Conservation (phyloP, 2,888 invertebrate genomes). For the Chrysomela aeneicollis region DNA sequence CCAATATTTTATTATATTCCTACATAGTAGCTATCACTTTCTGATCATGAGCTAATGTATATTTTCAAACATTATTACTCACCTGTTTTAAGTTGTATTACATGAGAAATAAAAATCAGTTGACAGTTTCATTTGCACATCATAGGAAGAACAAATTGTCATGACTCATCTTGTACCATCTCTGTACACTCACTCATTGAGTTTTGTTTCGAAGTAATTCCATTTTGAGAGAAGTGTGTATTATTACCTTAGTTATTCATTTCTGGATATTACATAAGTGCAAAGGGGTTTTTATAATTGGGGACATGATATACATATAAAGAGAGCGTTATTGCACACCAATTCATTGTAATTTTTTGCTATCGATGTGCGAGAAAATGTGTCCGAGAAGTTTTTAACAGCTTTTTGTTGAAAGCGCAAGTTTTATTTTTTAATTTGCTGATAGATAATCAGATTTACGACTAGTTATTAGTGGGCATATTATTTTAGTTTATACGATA, state of each 20-base stretch:
- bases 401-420: background rate
- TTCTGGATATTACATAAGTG: background rate
- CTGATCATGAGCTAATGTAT: background rate
- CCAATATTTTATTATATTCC: too few relatives aligned
- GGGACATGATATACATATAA: background rate
- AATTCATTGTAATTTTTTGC: slow-evolving; percentile 22
- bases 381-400: slow-evolving; percentile 24
- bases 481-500: slow-evolving; percentile 18
- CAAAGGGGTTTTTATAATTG: background rate
- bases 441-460: slow-evolving; percentile 6
- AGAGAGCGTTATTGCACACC: slow-evolving; percentile 15
- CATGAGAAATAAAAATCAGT: background rate
- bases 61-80: background rate
- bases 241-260: background rate
- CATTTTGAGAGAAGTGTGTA: background rate
- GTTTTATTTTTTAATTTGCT: slow-evolving; percentile 3
- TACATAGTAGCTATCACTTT: slow-evolving; percentile 1
- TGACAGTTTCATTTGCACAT: background rate
- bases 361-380: slow-evolving; percentile 27
- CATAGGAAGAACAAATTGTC: background rate
- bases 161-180: background rate
- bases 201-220: background rate
- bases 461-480: slow-evolving; percentile 18
- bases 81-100: background rate
- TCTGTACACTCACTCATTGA: background rate